These are phyloP conservation scores for Nasua narica DNA, from an alignment of 2,797 vertebrate genomes.

Conservation along the genomic window DNA sequence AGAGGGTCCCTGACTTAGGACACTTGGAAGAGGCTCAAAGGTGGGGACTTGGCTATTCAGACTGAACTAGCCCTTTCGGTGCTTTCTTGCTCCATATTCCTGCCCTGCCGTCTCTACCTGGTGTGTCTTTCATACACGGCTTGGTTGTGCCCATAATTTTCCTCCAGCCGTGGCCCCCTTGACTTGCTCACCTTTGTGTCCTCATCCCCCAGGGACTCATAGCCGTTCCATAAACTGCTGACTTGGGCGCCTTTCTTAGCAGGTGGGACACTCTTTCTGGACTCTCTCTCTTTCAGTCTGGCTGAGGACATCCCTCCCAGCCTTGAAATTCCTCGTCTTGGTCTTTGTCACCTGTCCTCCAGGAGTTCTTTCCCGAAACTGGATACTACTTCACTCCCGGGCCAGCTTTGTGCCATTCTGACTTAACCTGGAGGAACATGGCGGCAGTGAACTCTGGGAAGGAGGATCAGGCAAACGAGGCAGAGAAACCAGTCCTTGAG, in stretches of 20 bases:
- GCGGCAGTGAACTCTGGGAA: background rate
- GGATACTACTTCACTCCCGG: background rate
- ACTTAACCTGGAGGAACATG: background rate
- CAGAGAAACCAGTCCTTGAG: background rate
- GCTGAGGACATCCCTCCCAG: background rate
- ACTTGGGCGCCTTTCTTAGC: background rate
- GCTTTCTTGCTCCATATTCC: background rate
- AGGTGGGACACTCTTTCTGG: background rate
- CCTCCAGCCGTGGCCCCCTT: background rate
- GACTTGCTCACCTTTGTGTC: background rate
- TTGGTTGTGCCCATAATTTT: background rate
- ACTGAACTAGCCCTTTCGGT: background rate
- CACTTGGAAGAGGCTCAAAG: background rate
- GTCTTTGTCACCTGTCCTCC: background rate
- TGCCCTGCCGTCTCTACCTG: background rate
- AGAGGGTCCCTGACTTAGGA: background rate
- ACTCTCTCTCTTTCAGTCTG: background rate
- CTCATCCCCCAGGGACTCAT: background rate
- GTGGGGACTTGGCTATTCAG: background rate
- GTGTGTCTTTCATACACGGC: rapidly evolving
- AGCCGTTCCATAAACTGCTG: background rate
- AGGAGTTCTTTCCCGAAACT: background rate
- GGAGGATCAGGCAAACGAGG: background rate
- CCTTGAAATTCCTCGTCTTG: background rate
- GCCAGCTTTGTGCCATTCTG: background rate